Percentiles rank a stretch among this genome's conserved stretches.
phyloP scores from a whole-genome alignment of 2,113 vertebrate genomes.

The Burhinus bistriatus region DNA sequence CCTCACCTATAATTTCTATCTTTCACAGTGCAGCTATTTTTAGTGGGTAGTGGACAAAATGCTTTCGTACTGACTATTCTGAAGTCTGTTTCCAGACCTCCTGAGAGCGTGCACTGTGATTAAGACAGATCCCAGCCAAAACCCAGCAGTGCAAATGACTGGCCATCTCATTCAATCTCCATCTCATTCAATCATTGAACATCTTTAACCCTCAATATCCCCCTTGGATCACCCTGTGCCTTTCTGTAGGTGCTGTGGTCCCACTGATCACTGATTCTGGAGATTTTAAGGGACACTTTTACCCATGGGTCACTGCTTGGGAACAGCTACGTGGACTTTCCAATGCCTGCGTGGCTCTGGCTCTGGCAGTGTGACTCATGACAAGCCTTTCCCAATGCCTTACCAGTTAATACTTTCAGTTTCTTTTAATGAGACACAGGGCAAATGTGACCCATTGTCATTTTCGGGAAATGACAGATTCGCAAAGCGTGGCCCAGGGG shows the following conservation, averaged over 20 bases:
- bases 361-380: background rate
- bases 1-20: background rate
- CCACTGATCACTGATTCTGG: background rate
- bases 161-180: background rate
- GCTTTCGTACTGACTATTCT: background rate
- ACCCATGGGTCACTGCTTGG: background rate
- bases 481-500: background rate
- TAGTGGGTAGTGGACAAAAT: background rate
- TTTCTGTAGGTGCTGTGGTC: background rate
- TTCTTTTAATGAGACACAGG: background rate
- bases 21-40: background rate
- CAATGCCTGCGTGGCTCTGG: background rate
- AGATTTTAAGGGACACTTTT: background rate
- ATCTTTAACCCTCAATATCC: background rate
- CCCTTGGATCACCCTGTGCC: background rate
- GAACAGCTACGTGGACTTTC: background rate
- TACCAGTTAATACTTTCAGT: slow-evolving; percentile 13
- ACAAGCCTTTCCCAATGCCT: background rate
- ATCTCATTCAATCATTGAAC: background rate
- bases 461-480: slow-evolving; percentile 13
- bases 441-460: background rate
- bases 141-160: background rate
- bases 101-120: background rate
- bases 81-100: background rate
- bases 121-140: background rate